phyloP scores from a whole-genome alignment of 2,888 invertebrate species.

The Leucoma salicis region DNA sequence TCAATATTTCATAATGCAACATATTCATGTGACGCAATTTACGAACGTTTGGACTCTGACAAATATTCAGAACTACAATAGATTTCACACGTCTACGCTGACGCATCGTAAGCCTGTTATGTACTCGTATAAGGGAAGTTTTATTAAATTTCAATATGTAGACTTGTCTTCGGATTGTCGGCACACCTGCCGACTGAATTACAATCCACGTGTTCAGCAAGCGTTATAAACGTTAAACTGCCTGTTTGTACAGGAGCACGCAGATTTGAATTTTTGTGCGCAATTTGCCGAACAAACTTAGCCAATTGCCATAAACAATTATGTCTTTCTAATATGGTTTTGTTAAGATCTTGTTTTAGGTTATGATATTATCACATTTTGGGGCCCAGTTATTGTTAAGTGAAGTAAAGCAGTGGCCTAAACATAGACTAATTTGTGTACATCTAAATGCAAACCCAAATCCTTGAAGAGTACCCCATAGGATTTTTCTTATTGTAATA shows the following conservation, averaged over 20 bases:
- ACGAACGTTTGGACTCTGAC: slow-evolving; percentile 16
- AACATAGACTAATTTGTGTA: too few relatives aligned
- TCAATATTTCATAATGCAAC: slow-evolving; percentile 10
- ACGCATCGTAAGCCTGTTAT: slow-evolving; percentile 24
- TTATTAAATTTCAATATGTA: slow-evolving; percentile 69
- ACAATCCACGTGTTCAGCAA: slow-evolving; percentile 57
- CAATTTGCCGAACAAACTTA: not conserved
- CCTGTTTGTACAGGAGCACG: slow-evolving; percentile 16
- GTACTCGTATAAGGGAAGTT: slow-evolving; percentile 43
- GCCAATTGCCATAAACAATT: not conserved
- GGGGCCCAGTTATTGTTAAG: too few relatives aligned
- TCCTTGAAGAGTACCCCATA: too few relatives aligned
- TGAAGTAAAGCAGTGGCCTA: too few relatives aligned
- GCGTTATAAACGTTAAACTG: slow-evolving; percentile 42
- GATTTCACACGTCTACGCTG: slow-evolving; percentile 24
- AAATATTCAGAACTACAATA: slow-evolving; percentile 30
- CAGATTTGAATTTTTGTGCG: not conserved
- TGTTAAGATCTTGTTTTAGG: too few relatives aligned
- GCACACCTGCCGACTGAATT: slow-evolving; percentile 69
- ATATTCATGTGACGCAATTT: slow-evolving; percentile 12
- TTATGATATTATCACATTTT: too few relatives aligned
- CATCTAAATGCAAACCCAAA: too few relatives aligned
- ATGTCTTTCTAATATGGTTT: too few relatives aligned
- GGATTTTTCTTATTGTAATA: too few relatives aligned
- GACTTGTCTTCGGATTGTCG: slow-evolving; percentile 61